These are phyloP conservation scores for Azorinus chamasolen DNA, from an alignment of 2,888 invertebrate species.

Conservation along the genomic window DNA sequence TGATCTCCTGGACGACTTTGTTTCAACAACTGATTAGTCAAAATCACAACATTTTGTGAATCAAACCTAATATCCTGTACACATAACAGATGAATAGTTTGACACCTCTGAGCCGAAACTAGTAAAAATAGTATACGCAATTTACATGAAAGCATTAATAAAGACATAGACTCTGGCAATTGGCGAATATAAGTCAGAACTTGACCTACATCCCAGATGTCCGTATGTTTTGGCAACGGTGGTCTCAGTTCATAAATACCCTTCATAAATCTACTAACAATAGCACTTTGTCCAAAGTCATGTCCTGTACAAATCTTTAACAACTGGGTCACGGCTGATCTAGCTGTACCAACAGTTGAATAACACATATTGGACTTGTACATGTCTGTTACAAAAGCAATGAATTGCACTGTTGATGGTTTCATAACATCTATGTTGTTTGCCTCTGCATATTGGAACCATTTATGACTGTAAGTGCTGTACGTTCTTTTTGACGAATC, in stretches of 20 bases:
- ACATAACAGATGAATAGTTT: too few species aligned
- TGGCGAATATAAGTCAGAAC: neutral
- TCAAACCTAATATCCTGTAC: neutral
- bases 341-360: constrained; percentile 10
- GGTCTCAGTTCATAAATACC: constrained; percentile 2
- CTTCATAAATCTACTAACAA: constrained; percentile 3
- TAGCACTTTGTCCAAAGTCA: neutral
- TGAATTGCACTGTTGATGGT: constrained; percentile 1
- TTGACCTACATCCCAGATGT: constrained; percentile 6
- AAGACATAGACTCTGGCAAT: neutral
- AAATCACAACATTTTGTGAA: neutral
- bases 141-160: neutral
- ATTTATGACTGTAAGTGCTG: constrained; percentile 6
- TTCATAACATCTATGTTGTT: constrained; percentile 4
- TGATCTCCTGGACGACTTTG: neutral
- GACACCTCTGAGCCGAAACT: too few species aligned
- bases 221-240: neutral
- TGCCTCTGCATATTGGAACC: constrained; percentile 19
- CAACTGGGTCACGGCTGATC: neutral
- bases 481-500: constrained; percentile 20
- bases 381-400: constrained; percentile 26
- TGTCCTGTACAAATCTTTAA: constrained; percentile 10
- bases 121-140: constrained; percentile 2
- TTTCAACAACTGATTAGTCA: neutral
- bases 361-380: constrained; percentile 7